phyloP scores from a whole-genome alignment of 2,888 invertebrate genomes.

The Pseudoips prasinana region DNA sequence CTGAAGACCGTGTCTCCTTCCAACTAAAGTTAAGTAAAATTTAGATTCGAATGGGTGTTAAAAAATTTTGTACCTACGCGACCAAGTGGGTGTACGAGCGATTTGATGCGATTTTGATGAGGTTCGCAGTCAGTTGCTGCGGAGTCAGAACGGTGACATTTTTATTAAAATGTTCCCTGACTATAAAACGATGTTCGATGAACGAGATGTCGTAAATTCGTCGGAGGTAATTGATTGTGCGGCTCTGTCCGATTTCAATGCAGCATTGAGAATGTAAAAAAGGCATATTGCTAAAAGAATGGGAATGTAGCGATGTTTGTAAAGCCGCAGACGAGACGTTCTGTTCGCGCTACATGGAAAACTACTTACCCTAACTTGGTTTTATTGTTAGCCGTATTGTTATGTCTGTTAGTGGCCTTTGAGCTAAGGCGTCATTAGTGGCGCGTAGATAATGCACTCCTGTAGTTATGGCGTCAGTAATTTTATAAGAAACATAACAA shows the following conservation, averaged over 20 bases:
- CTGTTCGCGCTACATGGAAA: conserved; percentile 64
- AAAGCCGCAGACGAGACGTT: conserved; percentile 51
- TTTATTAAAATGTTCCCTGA: conserved; percentile 60
- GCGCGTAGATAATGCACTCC: conserved; percentile 38
- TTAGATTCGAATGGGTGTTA: conserved; percentile 68
- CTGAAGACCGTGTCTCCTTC: conserved; percentile 46
- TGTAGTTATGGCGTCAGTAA: conserved; percentile 7
- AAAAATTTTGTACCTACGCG: conserved; percentile 52
- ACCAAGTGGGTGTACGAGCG: conserved; percentile 52
- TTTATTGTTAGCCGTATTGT: conserved; percentile 72
- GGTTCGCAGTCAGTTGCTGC: conserved; percentile 40
- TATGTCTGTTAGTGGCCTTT: conserved; percentile 59
- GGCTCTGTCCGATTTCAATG: conserved; percentile 39
- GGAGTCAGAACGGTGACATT: conserved; percentile 44
- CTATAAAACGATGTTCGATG: conserved; percentile 50
- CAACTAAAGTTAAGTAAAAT: conserved; percentile 56
- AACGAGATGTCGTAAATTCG: conserved; percentile 56
- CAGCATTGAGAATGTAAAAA: conserved; percentile 42
- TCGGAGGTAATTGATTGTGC: conserved; percentile 52
- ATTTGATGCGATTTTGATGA: conserved; percentile 73
- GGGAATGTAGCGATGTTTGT: conserved; percentile 32
- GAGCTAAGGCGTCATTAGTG: conserved; percentile 51
- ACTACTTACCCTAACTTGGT: conserved; percentile 75
- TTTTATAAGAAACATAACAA: conserved; percentile 10
- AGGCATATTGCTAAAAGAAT: conserved; percentile 39